phyloP scores from a whole-genome alignment of 2,888 invertebrate species.

The Lomographa bimaculata region DNA sequence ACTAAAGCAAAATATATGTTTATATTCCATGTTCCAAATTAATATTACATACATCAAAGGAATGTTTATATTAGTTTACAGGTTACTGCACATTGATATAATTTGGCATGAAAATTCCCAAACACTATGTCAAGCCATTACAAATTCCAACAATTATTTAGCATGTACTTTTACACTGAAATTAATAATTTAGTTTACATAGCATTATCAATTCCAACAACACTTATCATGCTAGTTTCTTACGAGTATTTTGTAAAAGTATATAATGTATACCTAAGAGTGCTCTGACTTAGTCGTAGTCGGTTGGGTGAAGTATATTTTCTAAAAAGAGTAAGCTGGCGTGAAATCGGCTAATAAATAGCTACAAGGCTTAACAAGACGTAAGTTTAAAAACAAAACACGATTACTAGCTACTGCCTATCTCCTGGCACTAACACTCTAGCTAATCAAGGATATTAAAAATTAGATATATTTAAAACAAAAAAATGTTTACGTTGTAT shows the following conservation, averaged over 20 bases:
- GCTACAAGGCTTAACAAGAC: too few relatives aligned
- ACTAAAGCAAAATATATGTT: slow-evolving; percentile 61
- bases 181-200: slow-evolving; percentile 23
- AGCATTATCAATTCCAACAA: slow-evolving; percentile 37
- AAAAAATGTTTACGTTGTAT: too few relatives aligned
- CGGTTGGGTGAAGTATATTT: too few relatives aligned
- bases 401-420: too few relatives aligned
- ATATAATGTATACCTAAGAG: slow-evolving; percentile 1
- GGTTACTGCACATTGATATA: slow-evolving; percentile 36
- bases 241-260: slow-evolving; percentile 15
- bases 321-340: too few relatives aligned
- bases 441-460: too few relatives aligned
- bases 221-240: slow-evolving; percentile 28
- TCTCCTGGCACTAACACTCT: too few relatives aligned
- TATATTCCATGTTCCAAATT: slow-evolving; percentile 62
- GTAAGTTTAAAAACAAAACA: too few relatives aligned
- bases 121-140: slow-evolving; percentile 6
- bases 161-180: slow-evolving; percentile 12
- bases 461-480: too few relatives aligned
- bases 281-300: neutral
- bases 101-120: slow-evolving; percentile 20
- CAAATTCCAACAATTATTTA: slow-evolving; percentile 11
- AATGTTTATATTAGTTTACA: slow-evolving; percentile 49
- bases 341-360: too few relatives aligned
- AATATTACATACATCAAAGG: slow-evolving; percentile 65